Evolutionary conservation across 2,113 vertebrate genomes (phyloP).

Genomic region (Dicaeum eximium): DNA sequence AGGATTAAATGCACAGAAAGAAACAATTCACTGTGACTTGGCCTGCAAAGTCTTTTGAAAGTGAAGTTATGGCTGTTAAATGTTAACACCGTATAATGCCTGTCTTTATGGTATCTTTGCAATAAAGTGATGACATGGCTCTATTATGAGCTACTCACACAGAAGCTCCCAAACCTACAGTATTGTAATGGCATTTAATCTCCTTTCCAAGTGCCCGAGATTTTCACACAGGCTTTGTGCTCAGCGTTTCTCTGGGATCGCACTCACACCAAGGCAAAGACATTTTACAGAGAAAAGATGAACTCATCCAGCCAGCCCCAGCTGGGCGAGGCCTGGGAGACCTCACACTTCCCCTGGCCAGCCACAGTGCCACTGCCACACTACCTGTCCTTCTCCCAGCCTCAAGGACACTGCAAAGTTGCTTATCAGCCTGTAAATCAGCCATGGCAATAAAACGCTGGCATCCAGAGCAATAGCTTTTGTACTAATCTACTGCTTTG

Average conservation of each 20-base stretch:
- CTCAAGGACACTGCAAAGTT: conserved; percentile 65
- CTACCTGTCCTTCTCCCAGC: conserved; percentile 15
- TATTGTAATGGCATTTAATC: neutral
- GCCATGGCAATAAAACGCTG: conserved; percentile 55
- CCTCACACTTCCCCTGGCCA: neutral
- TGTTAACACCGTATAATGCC: conserved; percentile 33
- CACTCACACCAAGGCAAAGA: neutral
- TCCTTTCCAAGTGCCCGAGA: neutral
- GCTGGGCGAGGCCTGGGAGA: neutral
- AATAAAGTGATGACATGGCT: conserved; percentile 10
- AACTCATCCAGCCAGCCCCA: neutral
- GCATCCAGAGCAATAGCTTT: conserved; percentile 59
- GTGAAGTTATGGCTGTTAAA: conserved; percentile 38
- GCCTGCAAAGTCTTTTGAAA: conserved; percentile 23
- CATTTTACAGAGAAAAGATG: neutral
- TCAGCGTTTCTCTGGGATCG: neutral
- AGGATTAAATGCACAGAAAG: conserved; percentile 11
- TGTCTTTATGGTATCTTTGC: neutral
- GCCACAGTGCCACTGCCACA: neutral
- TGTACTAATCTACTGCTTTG: conserved; percentile 63
- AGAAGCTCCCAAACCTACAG: conserved; percentile 13
- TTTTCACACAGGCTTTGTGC: neutral
- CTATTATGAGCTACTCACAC: neutral
- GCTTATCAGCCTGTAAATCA: conserved; percentile 71
- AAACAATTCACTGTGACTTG: conserved; percentile 17